These are phyloP conservation scores for Pristis pectinata DNA, from an alignment of 2,797 vertebrate genomes.

Conservation along the genomic window DNA sequence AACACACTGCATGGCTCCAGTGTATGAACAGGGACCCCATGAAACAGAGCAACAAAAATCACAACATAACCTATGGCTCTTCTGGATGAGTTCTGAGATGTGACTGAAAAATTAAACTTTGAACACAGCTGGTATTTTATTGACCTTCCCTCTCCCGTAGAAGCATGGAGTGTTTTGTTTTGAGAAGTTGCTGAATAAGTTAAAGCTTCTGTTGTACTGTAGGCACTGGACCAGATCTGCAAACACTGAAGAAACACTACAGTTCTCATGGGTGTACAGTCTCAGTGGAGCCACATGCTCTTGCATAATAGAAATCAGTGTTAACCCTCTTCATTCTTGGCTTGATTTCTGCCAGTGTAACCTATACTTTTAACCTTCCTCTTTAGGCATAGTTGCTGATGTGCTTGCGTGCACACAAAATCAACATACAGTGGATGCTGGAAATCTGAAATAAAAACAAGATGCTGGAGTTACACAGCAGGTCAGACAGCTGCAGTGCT, in stretches of 20 bases:
- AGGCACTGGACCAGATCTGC: neutral
- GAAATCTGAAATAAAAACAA: too few species aligned
- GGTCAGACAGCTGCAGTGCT: too few species aligned
- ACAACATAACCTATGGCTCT: neutral
- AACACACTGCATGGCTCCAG: neutral
- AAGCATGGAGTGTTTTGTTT: neutral
- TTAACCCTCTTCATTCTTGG: neutral
- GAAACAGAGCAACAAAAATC: neutral
- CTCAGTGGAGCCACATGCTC: neutral
- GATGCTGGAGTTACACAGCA: too few species aligned
- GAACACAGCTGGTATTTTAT: neutral
- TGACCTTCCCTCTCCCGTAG: neutral
- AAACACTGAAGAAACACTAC: neutral
- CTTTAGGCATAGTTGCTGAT: neutral
- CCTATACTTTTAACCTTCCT: neutral
- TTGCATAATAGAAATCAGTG: neutral
- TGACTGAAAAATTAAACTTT: neutral
- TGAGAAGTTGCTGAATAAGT: slow-evolving; percentile 1
- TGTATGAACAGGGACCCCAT: neutral
- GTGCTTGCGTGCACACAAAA: too few species aligned
- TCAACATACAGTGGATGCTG: too few species aligned
- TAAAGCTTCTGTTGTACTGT: neutral
- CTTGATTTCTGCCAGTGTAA: neutral
- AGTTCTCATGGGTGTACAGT: neutral
- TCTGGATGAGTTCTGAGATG: neutral